A percentile compares a stretch with the other conserved stretches of the same genome.
These are phyloP conservation scores for Brachyhypopomus occidentalis DNA, from an alignment of 2,113 vertebrate species.

Conservation along the genomic window DNA sequence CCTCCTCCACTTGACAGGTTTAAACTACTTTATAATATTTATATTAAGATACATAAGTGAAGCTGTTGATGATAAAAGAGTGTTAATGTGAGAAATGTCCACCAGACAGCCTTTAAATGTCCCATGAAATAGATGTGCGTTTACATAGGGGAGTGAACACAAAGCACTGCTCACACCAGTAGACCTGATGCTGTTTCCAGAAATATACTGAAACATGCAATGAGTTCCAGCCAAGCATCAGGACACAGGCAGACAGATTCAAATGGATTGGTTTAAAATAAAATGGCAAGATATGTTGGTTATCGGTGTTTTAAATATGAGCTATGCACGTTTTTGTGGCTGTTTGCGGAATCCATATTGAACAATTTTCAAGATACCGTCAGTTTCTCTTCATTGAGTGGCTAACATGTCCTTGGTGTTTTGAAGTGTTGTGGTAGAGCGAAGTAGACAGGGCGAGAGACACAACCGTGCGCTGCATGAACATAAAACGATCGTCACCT, in stretches of 20 bases:
- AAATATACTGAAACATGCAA: neutral
- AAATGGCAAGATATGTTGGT: neutral
- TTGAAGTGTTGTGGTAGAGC: conserved; percentile 26
- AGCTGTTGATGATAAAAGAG: neutral
- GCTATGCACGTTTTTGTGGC: neutral
- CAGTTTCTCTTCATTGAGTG: neutral
- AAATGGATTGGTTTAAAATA: neutral
- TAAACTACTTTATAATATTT: neutral
- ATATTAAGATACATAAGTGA: neutral
- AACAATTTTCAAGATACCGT: conserved; percentile 9
- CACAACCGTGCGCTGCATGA: too few species aligned
- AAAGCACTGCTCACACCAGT: neutral
- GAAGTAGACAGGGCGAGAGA: conserved; percentile 10
- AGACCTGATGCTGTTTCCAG: neutral
- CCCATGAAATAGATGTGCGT: neutral
- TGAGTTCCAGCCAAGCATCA: conserved; percentile 6
- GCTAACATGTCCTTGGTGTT: conserved; percentile 4
- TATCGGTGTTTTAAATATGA: neutral
- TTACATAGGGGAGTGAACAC: neutral
- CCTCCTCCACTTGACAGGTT: neutral
- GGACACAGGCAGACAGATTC: neutral
- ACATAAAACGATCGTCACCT: too few species aligned
- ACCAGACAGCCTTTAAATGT: neutral
- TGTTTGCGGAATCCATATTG: neutral
- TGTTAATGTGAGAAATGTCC: neutral